phyloP scores from a whole-genome alignment of 2,888 invertebrate species.

The Philhelius pedissequus region DNA sequence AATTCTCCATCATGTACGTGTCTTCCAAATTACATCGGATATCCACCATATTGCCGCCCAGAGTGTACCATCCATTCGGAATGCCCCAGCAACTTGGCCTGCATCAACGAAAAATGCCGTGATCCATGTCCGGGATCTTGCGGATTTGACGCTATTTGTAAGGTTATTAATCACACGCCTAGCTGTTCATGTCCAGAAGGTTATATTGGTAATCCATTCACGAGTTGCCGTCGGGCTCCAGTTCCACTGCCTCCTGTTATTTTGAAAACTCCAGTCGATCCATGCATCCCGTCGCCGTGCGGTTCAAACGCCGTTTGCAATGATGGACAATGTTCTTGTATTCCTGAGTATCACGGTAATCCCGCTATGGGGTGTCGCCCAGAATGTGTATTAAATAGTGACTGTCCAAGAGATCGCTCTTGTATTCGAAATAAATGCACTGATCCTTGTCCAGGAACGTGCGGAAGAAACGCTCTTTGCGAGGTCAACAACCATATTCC shows the following conservation, averaged over 20 bases:
- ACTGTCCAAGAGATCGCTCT: conserved; percentile 87
- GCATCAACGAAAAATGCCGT: conserved; percentile 85
- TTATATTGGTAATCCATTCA: conserved; percentile 89
- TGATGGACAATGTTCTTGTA: conserved; percentile 86
- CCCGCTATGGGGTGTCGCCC: conserved; percentile 89
- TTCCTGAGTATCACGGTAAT: conserved; percentile 88
- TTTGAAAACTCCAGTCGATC: conserved; percentile 78
- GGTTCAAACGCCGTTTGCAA: conserved; percentile 88
- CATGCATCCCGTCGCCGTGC: conserved; percentile 88
- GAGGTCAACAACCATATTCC: conserved; percentile 87
- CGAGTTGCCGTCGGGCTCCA: conserved; percentile 82
- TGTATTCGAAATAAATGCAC: conserved; percentile 89
- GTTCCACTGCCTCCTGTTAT: conserved; percentile 70
- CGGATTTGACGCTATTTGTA: conserved; percentile 86
- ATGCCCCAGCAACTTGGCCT: conserved; percentile 85
- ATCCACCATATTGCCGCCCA: conserved; percentile 88
- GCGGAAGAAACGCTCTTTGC: conserved; percentile 88
- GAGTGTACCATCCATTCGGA: conserved; percentile 88
- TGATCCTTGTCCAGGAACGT: conserved; percentile 92
- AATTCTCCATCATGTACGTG: conserved; percentile 87
- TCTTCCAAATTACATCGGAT: conserved; percentile 84
- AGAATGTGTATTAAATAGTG: conserved; percentile 89
- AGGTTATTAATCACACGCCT: conserved; percentile 87
- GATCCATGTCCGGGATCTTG: conserved; percentile 90
- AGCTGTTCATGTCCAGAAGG: conserved; percentile 86